Base-by-base conservation (phyloP, 1,140 invertebrate genomes). In the Bursaphelenchus mucronatus region DNA sequence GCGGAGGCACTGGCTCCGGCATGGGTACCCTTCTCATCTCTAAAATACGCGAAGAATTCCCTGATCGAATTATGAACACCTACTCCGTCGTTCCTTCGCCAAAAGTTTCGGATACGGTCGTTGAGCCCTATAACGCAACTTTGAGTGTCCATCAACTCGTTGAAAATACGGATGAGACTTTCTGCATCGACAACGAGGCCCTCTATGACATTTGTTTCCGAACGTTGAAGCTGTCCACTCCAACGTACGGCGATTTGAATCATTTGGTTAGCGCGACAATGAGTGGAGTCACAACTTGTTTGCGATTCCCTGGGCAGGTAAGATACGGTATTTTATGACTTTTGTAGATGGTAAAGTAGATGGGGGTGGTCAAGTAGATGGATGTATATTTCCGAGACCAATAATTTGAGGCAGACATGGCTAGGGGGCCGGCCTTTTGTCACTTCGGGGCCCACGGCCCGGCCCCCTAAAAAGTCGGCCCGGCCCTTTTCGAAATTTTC, bases 11-110 rank as follows among this genome's bases (percentile, higher is more conserved):
- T 46, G 84, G 83, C 43, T 84, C 82, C 11, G 83, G 85, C 21
- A 85, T 86, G 85, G 86, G 85, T 56, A 86, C 86, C 13, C 80
- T 86, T 1, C 76, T 86, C 9, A 85, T 86, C 54, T 83, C 82
- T 43, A 86, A 86, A 70, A 85, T 85, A 68, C 75, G 85, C 21
- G 85, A 85, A 76, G 85, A 85, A 75, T 85, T 85, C 72, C 85
- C 91, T 6, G 91, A 94, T 84, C 87, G 91, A 81, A 93, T 94
- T 64, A 91, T 93, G 87, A 89, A 88, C 81, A 90, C 90, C 17
- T 94, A 90, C 82, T 91, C 89, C 3, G 61, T 63, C 40, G 61
- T 63, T 7, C 61, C 61, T n/a, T 63, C 61, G 0, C 61, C 61
- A 9, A 63, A 63, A 40, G 61, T 63, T 0, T 88, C 88, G 0